Percentiles rank a stretch among this genome's conserved stretches.
Conservation (phyloP, 37 sponge, comb jelly and placozoan species). For the Diacarnus erythraeanus region DNA sequence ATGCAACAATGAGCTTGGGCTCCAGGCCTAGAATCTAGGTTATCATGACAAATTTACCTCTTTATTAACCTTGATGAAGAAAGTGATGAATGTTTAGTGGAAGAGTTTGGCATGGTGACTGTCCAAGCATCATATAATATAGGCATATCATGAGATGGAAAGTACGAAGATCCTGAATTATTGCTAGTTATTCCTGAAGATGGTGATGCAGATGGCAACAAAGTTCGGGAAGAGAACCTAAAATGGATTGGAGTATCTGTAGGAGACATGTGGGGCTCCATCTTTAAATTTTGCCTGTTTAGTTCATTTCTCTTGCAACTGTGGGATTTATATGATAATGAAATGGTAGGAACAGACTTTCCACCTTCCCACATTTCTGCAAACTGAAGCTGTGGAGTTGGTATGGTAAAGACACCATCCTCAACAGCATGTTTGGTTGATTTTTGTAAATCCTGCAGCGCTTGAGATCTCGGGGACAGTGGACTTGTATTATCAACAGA, state of each 20-base stretch:
- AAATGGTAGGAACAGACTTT: constrained; percentile 3
- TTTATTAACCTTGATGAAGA: constrained; percentile 25
- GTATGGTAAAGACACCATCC: neutral
- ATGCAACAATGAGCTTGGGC: no score
- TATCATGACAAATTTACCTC: neutral
- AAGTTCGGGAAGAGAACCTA: no score
- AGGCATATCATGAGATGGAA: neutral
- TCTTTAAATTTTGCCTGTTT: neutral
- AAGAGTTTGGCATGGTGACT: neutral
- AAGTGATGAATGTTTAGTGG: constrained; percentile 1
- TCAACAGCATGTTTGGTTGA: neutral
- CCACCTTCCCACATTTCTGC: constrained; percentile 17
- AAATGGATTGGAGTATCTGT: neutral
- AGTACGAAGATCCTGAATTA: no score
- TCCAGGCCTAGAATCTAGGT: neutral
- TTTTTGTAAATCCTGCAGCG: neutral
- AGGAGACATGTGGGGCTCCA: constrained; percentile 19
- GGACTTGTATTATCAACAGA: no score
- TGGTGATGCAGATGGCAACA: neutral
- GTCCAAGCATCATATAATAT: constrained; percentile 27
- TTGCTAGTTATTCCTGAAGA: no score
- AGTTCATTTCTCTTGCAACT: constrained; percentile 9
- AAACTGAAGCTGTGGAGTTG: constrained; percentile 28
- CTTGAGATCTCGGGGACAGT: neutral
- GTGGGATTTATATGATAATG: constrained; percentile 11